Evolutionary conservation across 2,113 vertebrate species (phyloP).

Genomic region (Scolopax mira): DNA sequence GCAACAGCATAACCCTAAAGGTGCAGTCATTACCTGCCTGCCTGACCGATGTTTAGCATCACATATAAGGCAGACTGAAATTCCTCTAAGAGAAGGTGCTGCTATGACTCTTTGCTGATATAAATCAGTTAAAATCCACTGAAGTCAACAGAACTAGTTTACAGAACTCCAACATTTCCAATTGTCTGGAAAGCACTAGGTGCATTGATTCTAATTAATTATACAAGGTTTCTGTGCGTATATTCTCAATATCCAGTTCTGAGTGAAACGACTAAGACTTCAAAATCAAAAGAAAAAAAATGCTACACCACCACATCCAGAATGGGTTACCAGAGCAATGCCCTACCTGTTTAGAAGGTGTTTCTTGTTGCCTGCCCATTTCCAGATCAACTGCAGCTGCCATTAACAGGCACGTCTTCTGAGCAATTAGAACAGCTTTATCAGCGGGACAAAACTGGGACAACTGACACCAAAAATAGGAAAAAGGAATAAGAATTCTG

Average conservation of each 20-base stretch:
- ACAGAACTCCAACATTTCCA: not conserved
- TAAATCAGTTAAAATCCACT: not conserved
- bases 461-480: conserved; percentile 76
- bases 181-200: not conserved
- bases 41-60: not conserved
- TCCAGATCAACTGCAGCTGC: conserved; percentile 84
- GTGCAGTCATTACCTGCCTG: not conserved
- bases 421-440: conserved; percentile 81
- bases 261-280: not conserved
- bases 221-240: not conserved
- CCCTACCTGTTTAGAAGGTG: conserved; percentile 77
- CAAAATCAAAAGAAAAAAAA: not conserved
- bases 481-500: conserved; percentile 37
- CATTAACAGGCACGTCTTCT: conserved; percentile 91
- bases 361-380: conserved; percentile 74
- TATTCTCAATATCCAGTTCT: not conserved
- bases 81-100: not conserved
- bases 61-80: not conserved
- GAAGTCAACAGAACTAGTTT: not conserved
- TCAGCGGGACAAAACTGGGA: conserved; percentile 85
- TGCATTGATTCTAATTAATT: not conserved
- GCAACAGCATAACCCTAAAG: not conserved
- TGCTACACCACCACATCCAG: not conserved
- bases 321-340: not conserved
- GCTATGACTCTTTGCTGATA: not conserved